Evolutionary conservation across 1,140 invertebrate species (phyloP).

Genomic region (Panagrolaimus sp.): DNA sequence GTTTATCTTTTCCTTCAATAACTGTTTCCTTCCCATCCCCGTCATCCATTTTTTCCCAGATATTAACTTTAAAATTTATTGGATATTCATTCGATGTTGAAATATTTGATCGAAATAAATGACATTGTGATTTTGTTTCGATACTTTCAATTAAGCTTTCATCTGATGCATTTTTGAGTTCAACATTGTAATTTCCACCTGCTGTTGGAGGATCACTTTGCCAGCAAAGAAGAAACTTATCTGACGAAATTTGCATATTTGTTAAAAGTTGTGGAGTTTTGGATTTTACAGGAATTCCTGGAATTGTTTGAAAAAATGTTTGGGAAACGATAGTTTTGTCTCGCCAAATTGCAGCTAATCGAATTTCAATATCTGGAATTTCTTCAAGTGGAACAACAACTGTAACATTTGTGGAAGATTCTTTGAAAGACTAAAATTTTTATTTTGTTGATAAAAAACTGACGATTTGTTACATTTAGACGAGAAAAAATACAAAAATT

Average conservation of each 20-base stretch:
- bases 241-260: not conserved
- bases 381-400: conserved; percentile 35
- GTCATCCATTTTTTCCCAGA: not conserved
- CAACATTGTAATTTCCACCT: not conserved
- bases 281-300: conserved; percentile 1
- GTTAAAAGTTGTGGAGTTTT: conserved; percentile 16
- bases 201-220: conserved; percentile 14
- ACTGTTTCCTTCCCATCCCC: conserved; percentile 13
- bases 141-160: conserved; percentile 4
- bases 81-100: too few species aligned
- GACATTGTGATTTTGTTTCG: conserved; percentile 3
- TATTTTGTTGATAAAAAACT: not conserved
- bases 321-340: conserved; percentile 37
- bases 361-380: conserved; percentile 30
- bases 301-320: conserved; percentile 32
- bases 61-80: too few species aligned
- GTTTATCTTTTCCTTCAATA: not conserved
- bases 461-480: not conserved
- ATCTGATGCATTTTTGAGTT: not conserved
- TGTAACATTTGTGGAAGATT: conserved; percentile 32
- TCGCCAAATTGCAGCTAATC: conserved; percentile 42
- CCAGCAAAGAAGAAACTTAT: conserved; percentile 19
- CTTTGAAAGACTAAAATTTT: conserved; percentile 36
- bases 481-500: not conserved
- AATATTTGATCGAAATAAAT: not conserved